These are phyloP conservation scores for Drosophila seclusa DNA, from an alignment of 2,888 invertebrate genomes.

Conservation along the genomic window DNA sequence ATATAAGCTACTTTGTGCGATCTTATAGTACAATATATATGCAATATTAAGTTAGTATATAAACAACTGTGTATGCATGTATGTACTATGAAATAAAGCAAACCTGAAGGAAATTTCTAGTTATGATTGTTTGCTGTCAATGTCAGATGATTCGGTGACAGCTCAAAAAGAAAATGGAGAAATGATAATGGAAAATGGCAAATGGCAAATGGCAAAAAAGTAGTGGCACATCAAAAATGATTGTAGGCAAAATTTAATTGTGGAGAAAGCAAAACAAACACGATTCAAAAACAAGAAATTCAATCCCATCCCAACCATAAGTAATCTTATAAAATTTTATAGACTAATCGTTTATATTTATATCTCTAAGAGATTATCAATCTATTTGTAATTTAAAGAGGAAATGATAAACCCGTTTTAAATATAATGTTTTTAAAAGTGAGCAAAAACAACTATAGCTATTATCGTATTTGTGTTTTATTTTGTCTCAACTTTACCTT, in stretches of 20 bases:
- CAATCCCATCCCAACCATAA: constrained; percentile 28
- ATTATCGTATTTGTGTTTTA: neutral
- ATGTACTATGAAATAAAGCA: constrained; percentile 67
- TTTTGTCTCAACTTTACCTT: neutral
- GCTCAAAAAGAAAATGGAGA: neutral
- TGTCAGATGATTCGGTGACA: neutral
- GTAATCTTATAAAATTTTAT: constrained; percentile 32
- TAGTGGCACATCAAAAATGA: neutral
- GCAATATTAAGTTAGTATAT: constrained; percentile 38
- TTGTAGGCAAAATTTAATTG: constrained; percentile 10
- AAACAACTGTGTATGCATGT: constrained; percentile 43
- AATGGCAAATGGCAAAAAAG: neutral
- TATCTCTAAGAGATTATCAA: constrained; percentile 70
- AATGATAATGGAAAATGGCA: neutral
- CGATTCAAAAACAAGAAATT: constrained; percentile 16
- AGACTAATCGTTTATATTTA: constrained; percentile 56
- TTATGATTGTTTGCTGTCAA: constrained; percentile 39
- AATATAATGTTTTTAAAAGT: constrained; percentile 72
- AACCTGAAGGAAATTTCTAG: constrained; percentile 46
- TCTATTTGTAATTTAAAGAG: constrained; percentile 62
- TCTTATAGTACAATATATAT: constrained; percentile 26
- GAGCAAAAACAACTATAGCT: constrained; percentile 30
- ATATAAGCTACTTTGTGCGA: constrained; percentile 29
- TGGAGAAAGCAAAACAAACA: neutral
- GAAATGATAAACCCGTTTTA: constrained; percentile 61